Evolutionary conservation across 1,140 invertebrate genomes (phyloP).

Genomic region (Brachionus paranguensis): DNA sequence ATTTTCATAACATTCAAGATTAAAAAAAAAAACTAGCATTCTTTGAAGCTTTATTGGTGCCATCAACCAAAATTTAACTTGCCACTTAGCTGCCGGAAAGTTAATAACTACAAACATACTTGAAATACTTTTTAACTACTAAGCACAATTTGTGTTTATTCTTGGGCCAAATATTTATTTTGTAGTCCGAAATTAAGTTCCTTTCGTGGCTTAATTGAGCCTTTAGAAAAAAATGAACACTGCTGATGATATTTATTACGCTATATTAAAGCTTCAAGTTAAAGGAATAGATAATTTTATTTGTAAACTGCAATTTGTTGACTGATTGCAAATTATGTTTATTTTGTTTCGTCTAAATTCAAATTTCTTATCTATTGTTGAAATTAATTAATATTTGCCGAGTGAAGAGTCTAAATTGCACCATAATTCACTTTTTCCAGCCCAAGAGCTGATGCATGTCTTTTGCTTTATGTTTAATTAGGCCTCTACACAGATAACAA

Average conservation of each 20-base stretch:
- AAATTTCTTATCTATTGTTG: not conserved
- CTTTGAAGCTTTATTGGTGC: not conserved
- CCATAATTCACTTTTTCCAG: not conserved
- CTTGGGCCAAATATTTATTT: not conserved
- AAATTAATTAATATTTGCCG: slow-evolving; percentile 25
- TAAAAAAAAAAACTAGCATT: not conserved
- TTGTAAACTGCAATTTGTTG: slow-evolving; percentile 17
- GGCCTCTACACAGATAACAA: not conserved
- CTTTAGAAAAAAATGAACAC: not conserved
- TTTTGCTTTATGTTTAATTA: not conserved
- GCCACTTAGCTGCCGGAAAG: not conserved
- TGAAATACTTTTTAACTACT: not conserved
- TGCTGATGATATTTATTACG: not conserved
- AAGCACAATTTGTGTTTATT: not conserved
- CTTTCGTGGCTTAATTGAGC: not conserved
- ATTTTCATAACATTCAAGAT: not conserved
- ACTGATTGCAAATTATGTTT: slow-evolving; percentile 29
- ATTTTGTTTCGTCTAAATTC: not conserved
- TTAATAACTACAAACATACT: not conserved
- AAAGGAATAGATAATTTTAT: slow-evolving; percentile 14
- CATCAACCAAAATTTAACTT: not conserved
- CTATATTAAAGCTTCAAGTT: not conserved
- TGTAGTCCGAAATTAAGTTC: not conserved
- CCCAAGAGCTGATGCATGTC: not conserved
- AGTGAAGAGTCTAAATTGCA: not conserved